phyloP scores from a whole-genome alignment of 2,888 invertebrate genomes.

The Adelphocoris suturalis region DNA sequence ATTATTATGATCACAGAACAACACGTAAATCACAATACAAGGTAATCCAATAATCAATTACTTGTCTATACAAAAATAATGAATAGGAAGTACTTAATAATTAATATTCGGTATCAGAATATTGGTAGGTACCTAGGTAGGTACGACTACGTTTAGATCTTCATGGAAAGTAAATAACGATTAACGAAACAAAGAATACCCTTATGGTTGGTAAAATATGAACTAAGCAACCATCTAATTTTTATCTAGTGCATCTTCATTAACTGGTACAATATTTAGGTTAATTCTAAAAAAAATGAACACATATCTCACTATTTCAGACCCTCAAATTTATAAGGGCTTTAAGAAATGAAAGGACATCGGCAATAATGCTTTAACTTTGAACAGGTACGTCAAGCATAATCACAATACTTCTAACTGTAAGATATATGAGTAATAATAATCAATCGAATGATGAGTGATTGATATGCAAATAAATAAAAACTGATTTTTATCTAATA shows the following conservation, averaged over 20 bases:
- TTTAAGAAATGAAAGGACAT: background rate
- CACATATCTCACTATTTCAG: constrained; percentile 21
- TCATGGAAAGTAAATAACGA: too few species aligned
- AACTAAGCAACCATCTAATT: background rate
- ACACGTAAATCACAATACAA: constrained; percentile 22
- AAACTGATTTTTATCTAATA: background rate
- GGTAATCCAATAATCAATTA: background rate
- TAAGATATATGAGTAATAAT: background rate
- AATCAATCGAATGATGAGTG: background rate
- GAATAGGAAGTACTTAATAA: background rate
- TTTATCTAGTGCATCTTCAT: background rate
- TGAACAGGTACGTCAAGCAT: background rate
- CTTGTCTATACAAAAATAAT: constrained; percentile 8
- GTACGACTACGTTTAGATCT: too few species aligned
- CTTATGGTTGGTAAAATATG: background rate
- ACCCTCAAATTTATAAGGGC: background rate
- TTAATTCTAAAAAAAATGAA: constrained; percentile 5
- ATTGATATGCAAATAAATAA: background rate
- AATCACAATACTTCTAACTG: background rate
- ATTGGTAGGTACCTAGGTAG: too few species aligned
- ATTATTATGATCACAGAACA: constrained; percentile 14
- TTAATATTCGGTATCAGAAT: background rate
- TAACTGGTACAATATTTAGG: background rate
- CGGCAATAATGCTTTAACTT: background rate
- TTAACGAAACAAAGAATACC: background rate